These are phyloP conservation scores for Danio jaintianensis DNA, from an alignment of 2,797 vertebrate genomes.

Conservation along the genomic window DNA sequence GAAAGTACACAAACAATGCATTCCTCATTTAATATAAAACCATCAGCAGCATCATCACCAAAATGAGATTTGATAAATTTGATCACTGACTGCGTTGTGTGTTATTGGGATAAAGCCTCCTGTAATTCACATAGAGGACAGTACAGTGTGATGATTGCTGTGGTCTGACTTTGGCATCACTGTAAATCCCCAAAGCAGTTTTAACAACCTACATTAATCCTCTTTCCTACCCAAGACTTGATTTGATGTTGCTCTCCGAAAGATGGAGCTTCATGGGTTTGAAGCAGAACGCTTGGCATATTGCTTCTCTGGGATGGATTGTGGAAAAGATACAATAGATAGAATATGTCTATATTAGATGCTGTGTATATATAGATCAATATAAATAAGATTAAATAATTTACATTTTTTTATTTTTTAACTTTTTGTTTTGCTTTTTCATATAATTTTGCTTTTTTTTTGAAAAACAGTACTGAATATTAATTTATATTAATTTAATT, in stretches of 20 bases:
- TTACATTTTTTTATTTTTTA: no score
- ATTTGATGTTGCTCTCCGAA: conserved; percentile 70
- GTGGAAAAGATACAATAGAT: background rate
- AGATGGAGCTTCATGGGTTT: conserved; percentile 35
- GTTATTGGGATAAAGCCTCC: conserved; percentile 23
- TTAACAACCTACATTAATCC: conserved; percentile 77
- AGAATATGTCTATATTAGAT: no score
- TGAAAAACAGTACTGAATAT: no score
- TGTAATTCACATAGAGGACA: conserved; percentile 34
- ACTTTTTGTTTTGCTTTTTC: no score
- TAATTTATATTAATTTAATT: no score
- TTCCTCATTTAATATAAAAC: conserved; percentile 14
- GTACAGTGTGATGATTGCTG: conserved; percentile 65
- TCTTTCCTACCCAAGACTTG: conserved; percentile 78
- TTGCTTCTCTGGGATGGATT: conserved; percentile 38
- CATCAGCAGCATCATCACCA: background rate
- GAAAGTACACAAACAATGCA: conserved; percentile 1
- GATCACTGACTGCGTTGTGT: background rate
- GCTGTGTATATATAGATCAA: no score
- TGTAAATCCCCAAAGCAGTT: conserved; percentile 72
- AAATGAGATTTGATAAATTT: conserved; percentile 26
- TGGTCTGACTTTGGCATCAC: conserved; percentile 66
- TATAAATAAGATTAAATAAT: no score
- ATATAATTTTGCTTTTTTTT: no score
- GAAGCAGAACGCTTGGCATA: conserved; percentile 34